These are phyloP conservation scores for Labia minor DNA, from an alignment of 2,888 invertebrate genomes.

Conservation along the genomic window DNA sequence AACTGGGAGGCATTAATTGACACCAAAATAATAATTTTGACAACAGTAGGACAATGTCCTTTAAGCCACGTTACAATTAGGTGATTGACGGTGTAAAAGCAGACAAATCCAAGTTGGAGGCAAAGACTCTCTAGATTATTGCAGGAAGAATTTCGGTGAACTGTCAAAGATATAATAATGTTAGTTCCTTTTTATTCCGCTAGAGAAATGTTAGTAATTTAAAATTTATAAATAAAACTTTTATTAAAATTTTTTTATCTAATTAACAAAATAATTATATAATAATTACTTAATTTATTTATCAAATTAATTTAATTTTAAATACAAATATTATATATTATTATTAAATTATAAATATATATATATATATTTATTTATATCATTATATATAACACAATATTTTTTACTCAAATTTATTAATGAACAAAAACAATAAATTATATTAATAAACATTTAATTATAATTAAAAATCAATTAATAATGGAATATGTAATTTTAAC, in stretches of 20 bases:
- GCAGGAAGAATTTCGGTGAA: neutral
- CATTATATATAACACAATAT: no score
- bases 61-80: neutral
- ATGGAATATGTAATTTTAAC: no score
- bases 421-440: no score
- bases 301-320: neutral
- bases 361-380: no score
- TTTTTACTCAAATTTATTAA: no score
- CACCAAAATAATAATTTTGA: neutral
- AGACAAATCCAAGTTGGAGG: constrained; percentile 4
- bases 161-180: neutral
- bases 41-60: neutral
- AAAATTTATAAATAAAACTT: neutral
- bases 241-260: neutral
- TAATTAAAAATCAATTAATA: no score
- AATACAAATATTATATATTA: neutral
- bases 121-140: neutral
- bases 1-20: neutral
- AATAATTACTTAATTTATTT: neutral
- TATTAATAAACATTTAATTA: no score
- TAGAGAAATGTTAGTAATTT: neutral
- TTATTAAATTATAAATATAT: neutral
- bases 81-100: neutral
- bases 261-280: neutral
- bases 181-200: neutral